Evolutionary conservation across 1,140 invertebrate species (phyloP).

Genomic region (Brachionus koreanus): DNA sequence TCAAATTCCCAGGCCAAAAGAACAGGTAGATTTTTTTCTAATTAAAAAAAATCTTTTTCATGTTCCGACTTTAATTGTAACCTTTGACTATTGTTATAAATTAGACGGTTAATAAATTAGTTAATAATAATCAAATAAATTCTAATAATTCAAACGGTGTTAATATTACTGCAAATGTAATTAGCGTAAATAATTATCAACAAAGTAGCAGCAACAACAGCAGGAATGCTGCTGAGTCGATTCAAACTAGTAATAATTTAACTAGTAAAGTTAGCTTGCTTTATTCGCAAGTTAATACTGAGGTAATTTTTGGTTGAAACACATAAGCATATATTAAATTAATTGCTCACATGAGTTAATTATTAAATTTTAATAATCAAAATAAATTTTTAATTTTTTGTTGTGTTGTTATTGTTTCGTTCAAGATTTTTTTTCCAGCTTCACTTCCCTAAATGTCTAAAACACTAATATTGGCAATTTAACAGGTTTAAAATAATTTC

Average conservation of each 20-base stretch:
- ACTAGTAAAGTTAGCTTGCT: conserved; percentile 8
- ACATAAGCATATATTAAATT: background rate
- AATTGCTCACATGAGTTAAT: background rate
- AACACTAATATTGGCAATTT: conserved; percentile 32
- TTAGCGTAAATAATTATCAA: background rate
- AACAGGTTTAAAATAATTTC: background rate
- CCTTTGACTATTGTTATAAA: background rate
- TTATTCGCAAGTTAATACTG: background rate
- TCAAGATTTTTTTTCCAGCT: background rate
- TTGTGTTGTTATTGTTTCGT: background rate
- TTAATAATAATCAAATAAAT: conserved; percentile 7
- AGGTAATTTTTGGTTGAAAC: conserved; percentile 11
- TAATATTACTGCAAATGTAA: conserved; percentile 2
- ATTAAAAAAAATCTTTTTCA: background rate
- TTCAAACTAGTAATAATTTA: conserved; percentile 18
- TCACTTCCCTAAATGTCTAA: background rate
- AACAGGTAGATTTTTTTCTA: background rate
- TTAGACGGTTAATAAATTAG: background rate
- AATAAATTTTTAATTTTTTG: background rate
- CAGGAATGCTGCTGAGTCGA: background rate
- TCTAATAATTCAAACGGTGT: background rate
- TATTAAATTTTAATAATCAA: background rate
- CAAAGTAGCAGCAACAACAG: background rate
- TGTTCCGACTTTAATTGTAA: background rate
- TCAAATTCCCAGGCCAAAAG: background rate